phyloP scores from a whole-genome alignment of 2,797 vertebrate genomes.

The Paguma larvata region DNA sequence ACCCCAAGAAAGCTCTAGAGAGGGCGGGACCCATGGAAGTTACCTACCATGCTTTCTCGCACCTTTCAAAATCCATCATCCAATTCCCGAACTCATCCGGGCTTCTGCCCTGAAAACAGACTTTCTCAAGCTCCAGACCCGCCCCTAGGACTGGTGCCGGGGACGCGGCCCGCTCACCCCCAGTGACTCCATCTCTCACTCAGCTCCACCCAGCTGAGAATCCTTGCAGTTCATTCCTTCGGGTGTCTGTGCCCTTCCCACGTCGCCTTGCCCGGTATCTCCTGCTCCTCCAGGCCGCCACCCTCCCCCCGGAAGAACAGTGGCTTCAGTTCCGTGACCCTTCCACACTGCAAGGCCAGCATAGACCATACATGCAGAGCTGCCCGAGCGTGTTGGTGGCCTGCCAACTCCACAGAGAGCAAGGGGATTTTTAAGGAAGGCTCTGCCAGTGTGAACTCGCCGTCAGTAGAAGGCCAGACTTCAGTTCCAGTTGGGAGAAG shows the following conservation, averaged over 20 bases:
- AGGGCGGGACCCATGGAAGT: background rate
- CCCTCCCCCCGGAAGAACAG: too few species aligned
- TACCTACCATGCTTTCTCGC: background rate
- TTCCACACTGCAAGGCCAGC: background rate
- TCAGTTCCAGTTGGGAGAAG: background rate
- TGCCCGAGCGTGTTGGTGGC: background rate
- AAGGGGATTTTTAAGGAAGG: background rate
- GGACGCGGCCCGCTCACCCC: fast-evolving
- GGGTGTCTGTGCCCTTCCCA: background rate
- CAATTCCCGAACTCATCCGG: background rate
- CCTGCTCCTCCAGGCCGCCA: background rate
- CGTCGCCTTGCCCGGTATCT: background rate
- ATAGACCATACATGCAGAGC: background rate
- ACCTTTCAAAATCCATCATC: background rate
- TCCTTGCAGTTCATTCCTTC: fast-evolving
- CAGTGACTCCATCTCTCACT: background rate
- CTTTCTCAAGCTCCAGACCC: background rate
- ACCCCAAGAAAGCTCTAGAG: background rate
- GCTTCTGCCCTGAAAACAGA: background rate
- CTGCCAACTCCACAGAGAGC: fast-evolving
- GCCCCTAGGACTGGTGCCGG: background rate
- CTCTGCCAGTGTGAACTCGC: background rate
- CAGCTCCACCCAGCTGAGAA: background rate
- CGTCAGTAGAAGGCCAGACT: background rate
- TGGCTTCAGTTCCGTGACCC: background rate